A percentile compares a stretch with the other conserved stretches of the same genome.
Evolutionary conservation across 2,113 vertebrate genomes (phyloP).

Genomic region (Proterorhinus semilunaris): DNA sequence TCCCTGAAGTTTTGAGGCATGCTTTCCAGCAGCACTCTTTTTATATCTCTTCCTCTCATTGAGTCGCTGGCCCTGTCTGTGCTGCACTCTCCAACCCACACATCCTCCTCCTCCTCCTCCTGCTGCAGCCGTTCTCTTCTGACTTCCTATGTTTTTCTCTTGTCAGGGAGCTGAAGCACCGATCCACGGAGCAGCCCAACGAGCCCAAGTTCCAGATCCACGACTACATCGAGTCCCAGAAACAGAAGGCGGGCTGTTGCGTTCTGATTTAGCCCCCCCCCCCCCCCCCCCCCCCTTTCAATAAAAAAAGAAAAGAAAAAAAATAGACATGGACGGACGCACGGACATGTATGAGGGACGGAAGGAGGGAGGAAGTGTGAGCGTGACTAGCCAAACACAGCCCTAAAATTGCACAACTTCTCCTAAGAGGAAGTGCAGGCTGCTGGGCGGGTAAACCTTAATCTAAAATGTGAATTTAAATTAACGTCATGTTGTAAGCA

Average conservation of each 20-base stretch:
- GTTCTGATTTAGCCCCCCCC: conserved; percentile 70
- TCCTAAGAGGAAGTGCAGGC: conserved; percentile 46
- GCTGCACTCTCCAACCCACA: conserved; percentile 54
- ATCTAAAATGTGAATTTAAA: conserved; percentile 66
- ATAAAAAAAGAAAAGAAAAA: conserved; percentile 2
- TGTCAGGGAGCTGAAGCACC: conserved; percentile 89
- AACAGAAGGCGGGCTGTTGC: conserved; percentile 88
- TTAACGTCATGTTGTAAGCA: conserved; percentile 39
- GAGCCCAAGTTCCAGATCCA: conserved; percentile 94
- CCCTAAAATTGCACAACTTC: conserved; percentile 28
- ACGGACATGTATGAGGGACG: not conserved
- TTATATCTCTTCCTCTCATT: conserved; percentile 35
- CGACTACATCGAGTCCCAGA: conserved; percentile 90
- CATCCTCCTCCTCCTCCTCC: conserved; percentile 58
- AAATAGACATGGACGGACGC: conserved; percentile 2
- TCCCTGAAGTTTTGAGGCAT: conserved; percentile 21
- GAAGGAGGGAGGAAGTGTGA: not conserved
- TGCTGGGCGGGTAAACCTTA: conserved; percentile 44
- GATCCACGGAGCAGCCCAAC: conserved; percentile 70
- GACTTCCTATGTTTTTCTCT: conserved; percentile 43
- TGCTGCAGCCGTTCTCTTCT: conserved; percentile 8
- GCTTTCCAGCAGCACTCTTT: conserved; percentile 23
- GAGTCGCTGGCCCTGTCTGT: conserved; percentile 47
- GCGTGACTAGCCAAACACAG: conserved; percentile 46
- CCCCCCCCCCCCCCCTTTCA: not conserved